Evolutionary conservation across 2,797 vertebrate species (phyloP).

Genomic region (Cynopterus sphinx): DNA sequence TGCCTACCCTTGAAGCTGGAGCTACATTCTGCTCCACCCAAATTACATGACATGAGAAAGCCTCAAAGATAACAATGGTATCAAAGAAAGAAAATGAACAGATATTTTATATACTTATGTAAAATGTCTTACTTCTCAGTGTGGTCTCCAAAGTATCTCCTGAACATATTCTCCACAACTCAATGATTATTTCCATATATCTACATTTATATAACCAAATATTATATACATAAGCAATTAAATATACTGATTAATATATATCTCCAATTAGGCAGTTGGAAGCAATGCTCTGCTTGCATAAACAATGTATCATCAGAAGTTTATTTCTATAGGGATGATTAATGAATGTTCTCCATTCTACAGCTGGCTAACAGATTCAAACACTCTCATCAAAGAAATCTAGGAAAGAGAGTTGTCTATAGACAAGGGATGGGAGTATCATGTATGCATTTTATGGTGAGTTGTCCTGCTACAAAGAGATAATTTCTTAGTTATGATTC

Average conservation of each 20-base stretch:
- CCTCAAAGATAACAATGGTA: not conserved
- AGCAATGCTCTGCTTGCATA: not conserved
- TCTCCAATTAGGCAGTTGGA: not conserved
- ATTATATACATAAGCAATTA: not conserved
- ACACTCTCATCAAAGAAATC: slow-evolving; percentile 31
- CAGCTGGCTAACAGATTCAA: slow-evolving; percentile 34
- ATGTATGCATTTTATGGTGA: not conserved
- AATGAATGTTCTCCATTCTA: not conserved
- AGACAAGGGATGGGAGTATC: not conserved
- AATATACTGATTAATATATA: not conserved
- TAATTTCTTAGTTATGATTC: slow-evolving; percentile 21
- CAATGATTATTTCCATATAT: slow-evolving; percentile 19
- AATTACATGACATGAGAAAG: not conserved
- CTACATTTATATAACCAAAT: not conserved
- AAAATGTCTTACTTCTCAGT: not conserved
- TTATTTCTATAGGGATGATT: slow-evolving; percentile 1
- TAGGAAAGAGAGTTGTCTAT: not conserved
- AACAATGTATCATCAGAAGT: not conserved
- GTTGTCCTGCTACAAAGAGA: not conserved
- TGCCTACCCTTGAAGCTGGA: not conserved
- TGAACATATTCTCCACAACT: not conserved
- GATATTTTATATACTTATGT: not conserved
- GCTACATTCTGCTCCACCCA: not conserved
- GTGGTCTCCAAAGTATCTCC: not conserved
- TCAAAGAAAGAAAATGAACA: not conserved